Base-by-base conservation (phyloP, 1,140 invertebrate genomes). In the Odontomachus brunneus region DNA sequence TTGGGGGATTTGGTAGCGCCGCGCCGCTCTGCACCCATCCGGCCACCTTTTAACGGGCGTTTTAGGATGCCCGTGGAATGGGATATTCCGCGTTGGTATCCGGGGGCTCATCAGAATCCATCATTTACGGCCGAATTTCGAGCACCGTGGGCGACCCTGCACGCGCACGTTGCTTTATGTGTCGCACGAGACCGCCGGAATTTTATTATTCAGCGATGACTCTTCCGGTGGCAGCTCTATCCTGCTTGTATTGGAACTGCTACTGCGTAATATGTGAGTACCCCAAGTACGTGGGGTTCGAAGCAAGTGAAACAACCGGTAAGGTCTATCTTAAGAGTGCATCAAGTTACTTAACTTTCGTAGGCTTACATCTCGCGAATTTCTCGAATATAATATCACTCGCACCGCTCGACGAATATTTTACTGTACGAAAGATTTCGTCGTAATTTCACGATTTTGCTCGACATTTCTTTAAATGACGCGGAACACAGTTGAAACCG, bases 41-140 rank as follows among this genome's bases (percentile, higher is more conserved):
- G 49, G 44, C 17, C 15, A 22, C 63, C 62, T 33, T 84, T 88
- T 76, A 87, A 72, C 66, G 53, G 62, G 51, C 72, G 55, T 29
- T 82, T 81, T 75, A 66, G 63, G 29, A 59, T 22, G n/a, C 26
- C 38, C 62, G 24, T 38, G 44, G 12, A 38, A 73, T 76, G 51
- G 38, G 51, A 84, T 84, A 84, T 81, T 66, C 57, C 55, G 19
- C 38, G 26, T 19, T n/a, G n/a, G 15, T 82, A 49, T 11, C 33
- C 24, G 3, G 55, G 65, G 65, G 14, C 65, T 71, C 65, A 80
- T 80, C 53, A 55, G 17, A 22, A 80, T 71, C 38, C 65, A 71
- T 80, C 65, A 80, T 80, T 80, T 57, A 59, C n/a, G 51, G 24
- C 11, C 14, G 53, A 44, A 69, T 80, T 80, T 80, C 65, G 33